These are phyloP conservation scores for Leptothorax acervorum DNA, from an alignment of 2,888 invertebrate species.

Conservation along the genomic window DNA sequence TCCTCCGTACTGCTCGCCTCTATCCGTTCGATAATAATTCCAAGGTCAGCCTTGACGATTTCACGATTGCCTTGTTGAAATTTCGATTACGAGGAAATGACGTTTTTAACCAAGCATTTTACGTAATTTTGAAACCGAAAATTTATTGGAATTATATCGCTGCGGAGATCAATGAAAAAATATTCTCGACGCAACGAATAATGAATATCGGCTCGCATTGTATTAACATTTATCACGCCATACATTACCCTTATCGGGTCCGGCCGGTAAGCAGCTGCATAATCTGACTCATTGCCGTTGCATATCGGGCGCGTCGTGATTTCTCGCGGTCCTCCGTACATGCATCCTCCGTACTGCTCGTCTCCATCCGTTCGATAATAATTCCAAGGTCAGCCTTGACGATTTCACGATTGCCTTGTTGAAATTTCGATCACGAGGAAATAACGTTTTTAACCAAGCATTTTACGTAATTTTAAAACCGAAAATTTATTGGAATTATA, in stretches of 20 bases:
- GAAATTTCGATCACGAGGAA: neutral
- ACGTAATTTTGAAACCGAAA: neutral
- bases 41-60: neutral
- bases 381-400: neutral
- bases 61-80: neutral
- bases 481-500: neutral
- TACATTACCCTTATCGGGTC: constrained; percentile 51
- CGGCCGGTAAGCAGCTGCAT: constrained; percentile 58
- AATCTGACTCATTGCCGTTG: constrained; percentile 56
- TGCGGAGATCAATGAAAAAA: constrained; percentile 7
- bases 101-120: neutral
- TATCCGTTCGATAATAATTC: constrained; percentile 2
- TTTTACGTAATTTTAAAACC: neutral
- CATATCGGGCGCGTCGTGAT: constrained; percentile 63
- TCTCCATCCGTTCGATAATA: constrained; percentile 8
- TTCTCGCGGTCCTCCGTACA: constrained; percentile 20
- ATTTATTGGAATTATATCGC: neutral
- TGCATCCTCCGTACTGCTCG: constrained; percentile 44
- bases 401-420: neutral
- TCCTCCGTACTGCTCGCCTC: constrained; percentile 45
- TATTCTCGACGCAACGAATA: neutral
- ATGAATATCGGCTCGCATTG: constrained; percentile 14
- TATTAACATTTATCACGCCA: constrained; percentile 50
- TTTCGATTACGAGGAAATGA: neutral
- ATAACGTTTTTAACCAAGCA: neutral